Conservation (phyloP, 2,888 invertebrate species). For the Leptopilina drosophilae region DNA sequence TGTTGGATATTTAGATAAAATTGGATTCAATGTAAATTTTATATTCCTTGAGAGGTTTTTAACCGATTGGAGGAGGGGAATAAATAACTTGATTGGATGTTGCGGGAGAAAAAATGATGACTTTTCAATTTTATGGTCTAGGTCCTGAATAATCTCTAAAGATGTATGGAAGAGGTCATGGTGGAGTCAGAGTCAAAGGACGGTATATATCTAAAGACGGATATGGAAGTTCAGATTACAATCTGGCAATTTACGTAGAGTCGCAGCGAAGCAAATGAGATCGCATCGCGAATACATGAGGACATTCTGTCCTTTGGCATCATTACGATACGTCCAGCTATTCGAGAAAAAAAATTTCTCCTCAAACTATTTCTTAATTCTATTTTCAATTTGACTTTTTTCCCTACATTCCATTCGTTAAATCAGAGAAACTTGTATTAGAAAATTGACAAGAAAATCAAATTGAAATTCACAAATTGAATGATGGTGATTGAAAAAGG, state of each 20-base stretch:
- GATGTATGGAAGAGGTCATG: not conserved
- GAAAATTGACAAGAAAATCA: too few species aligned
- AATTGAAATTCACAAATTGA: too few species aligned
- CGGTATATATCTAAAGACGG: conserved; percentile 46
- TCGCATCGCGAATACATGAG: conserved; percentile 47
- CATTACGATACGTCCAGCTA: not conserved
- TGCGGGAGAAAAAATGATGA: not conserved
- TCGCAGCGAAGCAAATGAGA: conserved; percentile 56
- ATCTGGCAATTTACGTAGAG: conserved; percentile 54
- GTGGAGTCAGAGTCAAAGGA: conserved; percentile 9
- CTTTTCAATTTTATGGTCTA: conserved; percentile 20
- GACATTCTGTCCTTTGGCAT: conserved; percentile 5
- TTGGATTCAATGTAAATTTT: not conserved
- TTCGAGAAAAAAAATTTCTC: not conserved
- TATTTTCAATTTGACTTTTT: not conserved
- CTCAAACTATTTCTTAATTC: not conserved
- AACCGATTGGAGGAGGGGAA: not conserved
- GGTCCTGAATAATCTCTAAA: conserved; percentile 15
- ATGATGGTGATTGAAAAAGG: not conserved
- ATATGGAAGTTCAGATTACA: conserved; percentile 59
- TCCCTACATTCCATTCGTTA: too few species aligned
- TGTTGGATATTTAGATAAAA: too few species aligned
- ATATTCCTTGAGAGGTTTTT: not conserved
- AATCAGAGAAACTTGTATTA: too few species aligned
- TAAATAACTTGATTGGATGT: not conserved